Percentiles rank a stretch among this genome's conserved stretches.
These are phyloP conservation scores for Nomada goodeniana DNA, from an alignment of 2,888 invertebrate genomes.

Conservation along the genomic window DNA sequence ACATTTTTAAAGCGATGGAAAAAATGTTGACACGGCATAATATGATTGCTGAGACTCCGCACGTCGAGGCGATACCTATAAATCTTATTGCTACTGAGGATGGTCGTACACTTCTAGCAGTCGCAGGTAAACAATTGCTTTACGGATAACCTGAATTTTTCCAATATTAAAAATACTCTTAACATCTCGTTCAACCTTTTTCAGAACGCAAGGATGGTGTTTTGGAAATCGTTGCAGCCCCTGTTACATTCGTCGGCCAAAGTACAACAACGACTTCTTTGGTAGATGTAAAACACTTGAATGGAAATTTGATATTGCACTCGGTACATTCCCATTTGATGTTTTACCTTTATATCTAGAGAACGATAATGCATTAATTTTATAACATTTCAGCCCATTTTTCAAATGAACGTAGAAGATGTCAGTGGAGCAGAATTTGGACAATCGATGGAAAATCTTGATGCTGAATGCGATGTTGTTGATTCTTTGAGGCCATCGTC, in stretches of 20 bases:
- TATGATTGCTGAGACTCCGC: conserved; percentile 49
- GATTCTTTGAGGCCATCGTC: conserved; percentile 28
- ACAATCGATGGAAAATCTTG: conserved; percentile 58
- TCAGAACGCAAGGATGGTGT: conserved; percentile 75
- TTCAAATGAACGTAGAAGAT: conserved; percentile 73
- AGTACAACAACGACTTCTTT: conserved; percentile 55
- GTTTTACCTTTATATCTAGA: too few relatives aligned
- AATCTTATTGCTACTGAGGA: conserved; percentile 79
- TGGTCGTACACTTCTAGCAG: conserved; percentile 76
- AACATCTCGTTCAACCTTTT: conserved; percentile 13
- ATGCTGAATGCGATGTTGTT: conserved; percentile 32
- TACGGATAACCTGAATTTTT: not conserved
- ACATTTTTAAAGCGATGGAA: not conserved
- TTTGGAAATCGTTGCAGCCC: conserved; percentile 75
- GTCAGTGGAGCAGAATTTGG: conserved; percentile 50
- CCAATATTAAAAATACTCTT: not conserved
- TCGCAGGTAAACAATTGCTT: conserved; percentile 69
- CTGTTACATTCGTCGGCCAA: conserved; percentile 75
- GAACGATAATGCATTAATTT: not conserved
- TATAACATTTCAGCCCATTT: conserved; percentile 68
- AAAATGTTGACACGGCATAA: conserved; percentile 69
- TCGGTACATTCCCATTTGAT: conserved; percentile 48
- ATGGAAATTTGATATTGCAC: conserved; percentile 66
- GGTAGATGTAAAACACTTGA: conserved; percentile 62
- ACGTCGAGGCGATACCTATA: conserved; percentile 68